phyloP scores from a whole-genome alignment of 2,888 invertebrate genomes.

The Phoenoteleia sp. region DNA sequence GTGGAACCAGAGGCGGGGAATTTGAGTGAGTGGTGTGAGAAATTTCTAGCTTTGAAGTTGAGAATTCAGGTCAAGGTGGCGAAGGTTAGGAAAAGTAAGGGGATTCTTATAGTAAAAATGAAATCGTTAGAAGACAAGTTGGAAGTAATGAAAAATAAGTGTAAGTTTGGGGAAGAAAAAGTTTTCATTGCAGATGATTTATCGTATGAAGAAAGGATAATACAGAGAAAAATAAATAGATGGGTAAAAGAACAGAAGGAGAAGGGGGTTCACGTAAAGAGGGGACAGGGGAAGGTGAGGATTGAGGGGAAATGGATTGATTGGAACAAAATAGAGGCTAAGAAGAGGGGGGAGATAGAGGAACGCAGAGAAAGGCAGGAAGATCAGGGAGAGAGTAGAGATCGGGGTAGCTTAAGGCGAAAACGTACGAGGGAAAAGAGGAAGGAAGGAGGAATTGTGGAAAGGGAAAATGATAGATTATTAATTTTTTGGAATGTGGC shows the following conservation, averaged over 20 bases:
- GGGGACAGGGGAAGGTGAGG: neutral
- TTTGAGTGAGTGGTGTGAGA: neutral
- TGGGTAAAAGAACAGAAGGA: slow-evolving; percentile 8
- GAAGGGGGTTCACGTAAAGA: neutral
- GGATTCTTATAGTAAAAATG: neutral
- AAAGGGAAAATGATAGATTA: neutral
- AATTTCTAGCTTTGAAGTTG: neutral
- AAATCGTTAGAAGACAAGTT: neutral
- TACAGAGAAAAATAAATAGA: neutral
- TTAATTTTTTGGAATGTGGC: slow-evolving; percentile 10
- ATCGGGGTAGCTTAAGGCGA: neutral
- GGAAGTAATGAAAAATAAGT: slow-evolving; percentile 3
- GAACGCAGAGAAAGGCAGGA: no score
- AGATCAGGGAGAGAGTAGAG: no score
- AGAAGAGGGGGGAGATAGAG: no score
- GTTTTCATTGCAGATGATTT: neutral
- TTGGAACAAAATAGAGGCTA: neutral
- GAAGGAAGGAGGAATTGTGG: neutral
- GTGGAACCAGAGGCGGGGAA: neutral
- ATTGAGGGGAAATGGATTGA: neutral
- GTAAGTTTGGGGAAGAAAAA: neutral
- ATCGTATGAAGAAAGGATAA: slow-evolving; percentile 5
- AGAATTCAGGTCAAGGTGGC: neutral
- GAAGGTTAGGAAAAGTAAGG: neutral
- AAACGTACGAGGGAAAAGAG: neutral